Evolutionary conservation across 2,888 invertebrate genomes (phyloP), one percentile per base, ranked within the genome.

Genomic region (Zygaena filipendulae): DNA sequence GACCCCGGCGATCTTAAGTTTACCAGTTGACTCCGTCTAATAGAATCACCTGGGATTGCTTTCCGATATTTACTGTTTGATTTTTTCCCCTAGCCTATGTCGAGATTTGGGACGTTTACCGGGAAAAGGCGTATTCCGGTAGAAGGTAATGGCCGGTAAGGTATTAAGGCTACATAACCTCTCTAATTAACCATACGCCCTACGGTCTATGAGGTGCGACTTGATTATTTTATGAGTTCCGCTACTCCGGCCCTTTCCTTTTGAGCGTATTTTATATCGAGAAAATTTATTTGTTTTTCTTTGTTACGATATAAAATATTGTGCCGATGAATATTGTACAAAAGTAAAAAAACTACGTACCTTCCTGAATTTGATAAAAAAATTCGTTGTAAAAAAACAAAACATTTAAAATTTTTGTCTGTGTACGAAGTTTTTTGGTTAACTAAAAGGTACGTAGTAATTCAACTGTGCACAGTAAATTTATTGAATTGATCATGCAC

Each of bases 401-500:
- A n/a, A n/a, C n/a, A n/a, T n/a, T n/a, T n/a, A n/a, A n/a, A n/a
- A n/a, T n/a, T n/a, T n/a, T n/a, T n/a, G 16, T 16, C 16, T 16
- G 4, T 16, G 7, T 16, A 7, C 5, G 7, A 16, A 16, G 16
- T 7, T 16, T 7, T 16, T 16, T 16, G n/a, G n/a, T 16, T 16
- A 16, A 16, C 16, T 36, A 16, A 16, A 16, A 16, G 16, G 7
- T 16, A 16, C 7, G 16, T 16, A 52, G 49, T 51, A 50, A 61
- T 61, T 62, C 62, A 59, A 62, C 54, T 56, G 51, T 39, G 54
- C 57, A 53, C 56, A 52, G 49, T 52, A 58, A 67, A 56, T 69
- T 72, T 70, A 75, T 71, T 69, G 70, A 59, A 63, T 71, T 71
- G 64, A 72, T 74, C 71, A 74, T 70, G 75, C 75, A 74, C 70